phyloP scores from a whole-genome alignment of 2,113 vertebrate genomes.

The Ovis canadensis region DNA sequence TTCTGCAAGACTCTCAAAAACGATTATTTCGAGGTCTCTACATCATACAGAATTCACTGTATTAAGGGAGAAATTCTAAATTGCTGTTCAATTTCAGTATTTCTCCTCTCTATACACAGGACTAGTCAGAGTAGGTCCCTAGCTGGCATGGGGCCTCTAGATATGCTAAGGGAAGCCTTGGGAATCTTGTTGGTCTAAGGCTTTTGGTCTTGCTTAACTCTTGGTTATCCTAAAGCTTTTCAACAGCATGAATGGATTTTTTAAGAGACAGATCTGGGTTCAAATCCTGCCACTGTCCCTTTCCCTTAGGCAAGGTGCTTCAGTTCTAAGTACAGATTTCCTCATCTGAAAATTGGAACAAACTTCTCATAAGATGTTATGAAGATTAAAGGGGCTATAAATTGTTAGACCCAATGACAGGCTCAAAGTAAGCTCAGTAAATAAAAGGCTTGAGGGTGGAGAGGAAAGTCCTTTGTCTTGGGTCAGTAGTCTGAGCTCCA shows the following conservation, averaged over 20 bases:
- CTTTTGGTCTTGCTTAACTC: background rate
- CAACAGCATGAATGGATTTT: background rate
- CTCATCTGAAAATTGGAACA: slow-evolving; percentile 21
- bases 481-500: background rate
- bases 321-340: background rate
- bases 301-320: background rate
- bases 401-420: background rate
- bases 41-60: background rate
- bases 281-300: background rate
- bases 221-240: slow-evolving; percentile 1
- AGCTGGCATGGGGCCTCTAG: background rate
- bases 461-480: background rate
- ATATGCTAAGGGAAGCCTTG: background rate
- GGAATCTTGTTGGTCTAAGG: background rate
- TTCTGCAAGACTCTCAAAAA: background rate
- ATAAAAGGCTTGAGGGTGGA: background rate
- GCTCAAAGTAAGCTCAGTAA: background rate
- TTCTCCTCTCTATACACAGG: background rate
- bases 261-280: background rate
- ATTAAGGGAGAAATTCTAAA: background rate
- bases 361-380: background rate
- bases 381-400: background rate
- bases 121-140: background rate
- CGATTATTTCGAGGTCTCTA: background rate
- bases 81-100: background rate